Evolutionary conservation across 2,797 vertebrate species (phyloP).

Genomic region (Fistularia tabacaria): DNA sequence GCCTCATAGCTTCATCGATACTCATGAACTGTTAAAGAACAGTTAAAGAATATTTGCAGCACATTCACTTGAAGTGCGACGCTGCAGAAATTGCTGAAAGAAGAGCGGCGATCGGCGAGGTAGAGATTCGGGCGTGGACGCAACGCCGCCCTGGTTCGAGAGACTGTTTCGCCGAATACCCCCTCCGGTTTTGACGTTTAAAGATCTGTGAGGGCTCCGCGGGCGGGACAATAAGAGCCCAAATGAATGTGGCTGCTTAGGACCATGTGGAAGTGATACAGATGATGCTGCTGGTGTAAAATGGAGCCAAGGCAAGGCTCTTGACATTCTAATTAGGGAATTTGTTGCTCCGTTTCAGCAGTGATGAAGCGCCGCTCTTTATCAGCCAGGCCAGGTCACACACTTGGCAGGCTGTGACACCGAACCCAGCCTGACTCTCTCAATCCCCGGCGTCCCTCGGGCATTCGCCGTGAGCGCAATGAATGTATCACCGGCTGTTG

Average conservation of each 20-base stretch:
- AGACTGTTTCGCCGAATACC: too few species aligned
- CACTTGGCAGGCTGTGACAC: conserved; percentile 62
- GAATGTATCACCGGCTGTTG: conserved; percentile 45
- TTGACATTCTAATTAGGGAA: conserved; percentile 70
- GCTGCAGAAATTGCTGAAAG: too few species aligned
- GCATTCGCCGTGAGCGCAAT: conserved; percentile 41
- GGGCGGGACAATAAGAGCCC: too few species aligned
- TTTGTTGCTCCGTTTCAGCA: conserved; percentile 62
- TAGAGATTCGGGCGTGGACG: too few species aligned
- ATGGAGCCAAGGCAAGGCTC: conserved; percentile 49
- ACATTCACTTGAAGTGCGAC: too few species aligned
- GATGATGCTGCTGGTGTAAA: conserved; percentile 20
- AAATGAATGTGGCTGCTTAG: conserved; percentile 14
- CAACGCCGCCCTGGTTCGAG: too few species aligned
- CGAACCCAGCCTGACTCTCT: conserved; percentile 45
- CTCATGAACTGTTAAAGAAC: too few species aligned
- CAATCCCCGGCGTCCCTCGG: conserved; percentile 50
- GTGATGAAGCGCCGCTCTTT: conserved; percentile 64
- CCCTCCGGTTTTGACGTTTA: too few species aligned
- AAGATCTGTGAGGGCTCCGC: too few species aligned
- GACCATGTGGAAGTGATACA: conserved; percentile 36
- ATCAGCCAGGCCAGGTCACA: conserved; percentile 67
- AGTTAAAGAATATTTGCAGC: too few species aligned
- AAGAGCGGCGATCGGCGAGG: too few species aligned
- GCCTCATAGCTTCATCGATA: too few species aligned